These are phyloP conservation scores for Furcula furcula DNA, from an alignment of 2,888 invertebrate genomes.

Conservation along the genomic window DNA sequence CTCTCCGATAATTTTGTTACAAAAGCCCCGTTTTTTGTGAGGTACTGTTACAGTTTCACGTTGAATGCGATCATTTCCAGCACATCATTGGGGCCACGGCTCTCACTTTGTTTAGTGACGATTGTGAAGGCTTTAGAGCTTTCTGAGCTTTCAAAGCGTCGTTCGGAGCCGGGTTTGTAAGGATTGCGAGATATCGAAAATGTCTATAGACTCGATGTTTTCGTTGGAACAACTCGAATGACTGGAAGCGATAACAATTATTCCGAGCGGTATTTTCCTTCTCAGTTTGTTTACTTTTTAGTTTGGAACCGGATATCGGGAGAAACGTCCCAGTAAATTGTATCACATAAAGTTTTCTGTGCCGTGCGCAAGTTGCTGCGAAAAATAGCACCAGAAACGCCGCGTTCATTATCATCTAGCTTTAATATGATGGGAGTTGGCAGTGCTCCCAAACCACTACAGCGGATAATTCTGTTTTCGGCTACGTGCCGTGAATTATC, in stretches of 20 bases:
- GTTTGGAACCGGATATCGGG: conserved; percentile 3
- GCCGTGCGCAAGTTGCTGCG: conserved; percentile 28
- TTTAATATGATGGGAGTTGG: conserved; percentile 75
- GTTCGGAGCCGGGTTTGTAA: conserved; percentile 37
- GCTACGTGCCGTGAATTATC: conserved; percentile 66
- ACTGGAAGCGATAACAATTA: conserved; percentile 29
- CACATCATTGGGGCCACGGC: conserved; percentile 28
- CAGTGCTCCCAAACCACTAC: conserved; percentile 59
- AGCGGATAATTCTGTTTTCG: conserved; percentile 67
- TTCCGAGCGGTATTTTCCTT: conserved; percentile 14
- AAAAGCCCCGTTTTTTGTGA: not conserved
- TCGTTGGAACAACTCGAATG: conserved; percentile 26
- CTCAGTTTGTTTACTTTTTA: conserved; percentile 11
- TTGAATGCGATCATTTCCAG: conserved; percentile 7
- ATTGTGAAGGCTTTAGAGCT: conserved; percentile 45
- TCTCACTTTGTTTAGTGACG: conserved; percentile 45
- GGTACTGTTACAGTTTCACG: conserved; percentile 5
- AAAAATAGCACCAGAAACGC: conserved; percentile 49
- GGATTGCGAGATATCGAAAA: conserved; percentile 43
- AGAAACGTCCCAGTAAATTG: not conserved
- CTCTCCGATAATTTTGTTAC: not conserved
- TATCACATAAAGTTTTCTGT: conserved; percentile 31
- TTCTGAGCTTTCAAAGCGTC: conserved; percentile 37
- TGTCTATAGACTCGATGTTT: conserved; percentile 39
- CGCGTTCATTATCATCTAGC: conserved; percentile 67